These are phyloP conservation scores for Ibidorhyncha struthersii DNA, from an alignment of 2,113 vertebrate genomes.

Conservation along the genomic window DNA sequence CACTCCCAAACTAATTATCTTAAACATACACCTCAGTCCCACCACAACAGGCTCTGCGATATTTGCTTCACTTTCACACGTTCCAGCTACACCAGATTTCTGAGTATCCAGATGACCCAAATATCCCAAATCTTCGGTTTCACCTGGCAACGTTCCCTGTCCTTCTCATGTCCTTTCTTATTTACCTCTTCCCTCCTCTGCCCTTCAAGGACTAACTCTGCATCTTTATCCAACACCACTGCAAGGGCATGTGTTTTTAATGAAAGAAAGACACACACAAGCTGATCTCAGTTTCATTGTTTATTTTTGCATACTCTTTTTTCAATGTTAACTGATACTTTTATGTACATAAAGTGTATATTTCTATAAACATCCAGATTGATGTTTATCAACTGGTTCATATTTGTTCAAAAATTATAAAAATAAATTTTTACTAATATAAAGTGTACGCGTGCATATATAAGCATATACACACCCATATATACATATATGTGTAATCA, in stretches of 20 bases:
- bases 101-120: not conserved
- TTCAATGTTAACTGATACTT: not conserved
- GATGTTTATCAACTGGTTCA: not conserved
- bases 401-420: not conserved
- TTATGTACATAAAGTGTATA: not conserved
- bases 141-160: not conserved
- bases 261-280: slow-evolving; percentile 39
- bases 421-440: not conserved
- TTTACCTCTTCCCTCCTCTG: not conserved
- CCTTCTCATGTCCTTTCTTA: not conserved
- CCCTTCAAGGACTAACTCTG: not conserved
- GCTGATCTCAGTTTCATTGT: not conserved
- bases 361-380: not conserved
- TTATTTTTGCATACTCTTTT: slow-evolving; percentile 33
- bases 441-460: not conserved
- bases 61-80: not conserved
- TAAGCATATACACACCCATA: not conserved
- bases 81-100: not conserved
- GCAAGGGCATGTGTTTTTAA: not conserved
- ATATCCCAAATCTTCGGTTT: not conserved
- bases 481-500: not conserved
- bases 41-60: not conserved
- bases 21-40: not conserved
- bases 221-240: not conserved
- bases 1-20: not conserved